Conservation (phyloP, 2,113 vertebrate genomes). For the Colistium nudipinnis region DNA sequence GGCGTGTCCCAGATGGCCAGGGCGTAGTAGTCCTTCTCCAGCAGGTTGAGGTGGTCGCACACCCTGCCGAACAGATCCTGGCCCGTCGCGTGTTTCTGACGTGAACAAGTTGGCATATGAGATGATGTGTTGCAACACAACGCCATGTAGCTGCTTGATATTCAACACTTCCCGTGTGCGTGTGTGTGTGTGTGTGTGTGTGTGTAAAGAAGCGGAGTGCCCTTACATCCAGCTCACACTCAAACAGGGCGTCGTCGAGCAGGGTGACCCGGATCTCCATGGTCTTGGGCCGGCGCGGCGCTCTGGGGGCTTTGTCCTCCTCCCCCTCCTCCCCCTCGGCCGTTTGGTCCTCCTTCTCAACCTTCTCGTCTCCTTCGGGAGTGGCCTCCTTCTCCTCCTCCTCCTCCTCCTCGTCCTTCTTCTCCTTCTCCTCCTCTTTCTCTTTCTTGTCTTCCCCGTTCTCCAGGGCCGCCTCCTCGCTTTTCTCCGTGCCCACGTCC, state of each 20-base stretch:
- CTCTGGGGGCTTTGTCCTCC: slow-evolving; percentile 82
- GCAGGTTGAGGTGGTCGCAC: slow-evolving; percentile 95
- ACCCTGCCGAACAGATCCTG: slow-evolving; percentile 94
- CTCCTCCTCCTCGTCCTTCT: slow-evolving; percentile 55
- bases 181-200: too few relatives aligned
- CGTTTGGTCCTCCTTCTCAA: slow-evolving; percentile 75
- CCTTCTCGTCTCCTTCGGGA: slow-evolving; percentile 62
- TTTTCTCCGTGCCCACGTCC: slow-evolving; percentile 46
- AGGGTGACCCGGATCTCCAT: slow-evolving; percentile 93
- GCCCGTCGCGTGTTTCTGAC: slow-evolving; percentile 95
- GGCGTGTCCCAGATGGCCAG: slow-evolving; percentile 90
- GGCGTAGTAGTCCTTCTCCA: slow-evolving; percentile 97
- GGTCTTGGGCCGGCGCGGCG: slow-evolving; percentile 83
- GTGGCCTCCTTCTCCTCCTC: slow-evolving; percentile 75
- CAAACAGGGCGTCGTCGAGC: slow-evolving; percentile 90
- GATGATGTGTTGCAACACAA: too few relatives aligned
- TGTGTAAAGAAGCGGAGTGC: background rate
- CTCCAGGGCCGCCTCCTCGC: slow-evolving; percentile 45
- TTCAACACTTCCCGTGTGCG: background rate
- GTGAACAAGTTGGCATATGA: background rate
- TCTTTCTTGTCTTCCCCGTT: slow-evolving; percentile 31
- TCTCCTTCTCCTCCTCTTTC: background rate
- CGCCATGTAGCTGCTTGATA: too few relatives aligned
- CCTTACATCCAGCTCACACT: slow-evolving; percentile 93
- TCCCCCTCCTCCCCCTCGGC: slow-evolving; percentile 83